Conservation (phyloP, 2,888 invertebrate genomes). For the Choreutis nemorana region DNA sequence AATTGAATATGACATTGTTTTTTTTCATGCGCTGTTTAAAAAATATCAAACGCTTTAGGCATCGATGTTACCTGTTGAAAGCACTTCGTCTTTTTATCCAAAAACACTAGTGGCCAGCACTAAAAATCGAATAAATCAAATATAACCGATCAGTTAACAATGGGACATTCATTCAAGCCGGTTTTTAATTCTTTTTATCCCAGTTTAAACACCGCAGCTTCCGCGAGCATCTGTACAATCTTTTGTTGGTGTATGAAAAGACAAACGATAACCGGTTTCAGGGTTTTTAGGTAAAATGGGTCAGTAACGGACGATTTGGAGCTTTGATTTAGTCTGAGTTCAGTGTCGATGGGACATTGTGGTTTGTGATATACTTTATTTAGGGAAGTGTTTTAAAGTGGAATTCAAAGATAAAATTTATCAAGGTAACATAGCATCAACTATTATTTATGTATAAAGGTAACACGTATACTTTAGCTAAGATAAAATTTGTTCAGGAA, state of each 20-base stretch:
- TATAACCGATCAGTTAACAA: constrained; percentile 57
- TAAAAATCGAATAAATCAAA: constrained; percentile 66
- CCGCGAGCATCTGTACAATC: constrained; percentile 50
- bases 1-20: too few species aligned
- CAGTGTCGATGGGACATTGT: constrained; percentile 20
- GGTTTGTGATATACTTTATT: too few species aligned
- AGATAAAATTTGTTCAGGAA: too few species aligned
- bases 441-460: too few species aligned
- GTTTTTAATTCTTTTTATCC: constrained; percentile 31
- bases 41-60: constrained; percentile 18
- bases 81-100: constrained; percentile 48
- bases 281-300: constrained; percentile 38
- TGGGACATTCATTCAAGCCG: constrained; percentile 54
- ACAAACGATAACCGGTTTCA: constrained; percentile 52
- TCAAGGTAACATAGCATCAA: too few species aligned
- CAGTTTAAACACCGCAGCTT: constrained; percentile 41
- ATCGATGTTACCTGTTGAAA: constrained; percentile 53
- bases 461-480: too few species aligned
- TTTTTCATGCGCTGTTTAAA: too few species aligned
- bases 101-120: constrained; percentile 38
- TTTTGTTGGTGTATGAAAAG: constrained; percentile 47
- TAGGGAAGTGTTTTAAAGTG: too few species aligned
- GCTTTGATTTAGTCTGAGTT: constrained; percentile 27
- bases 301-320: constrained; percentile 54
- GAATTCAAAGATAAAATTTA: too few species aligned